Base-by-base conservation (phyloP, 2,888 invertebrate genomes). In the Epinotia brunnichana region DNA sequence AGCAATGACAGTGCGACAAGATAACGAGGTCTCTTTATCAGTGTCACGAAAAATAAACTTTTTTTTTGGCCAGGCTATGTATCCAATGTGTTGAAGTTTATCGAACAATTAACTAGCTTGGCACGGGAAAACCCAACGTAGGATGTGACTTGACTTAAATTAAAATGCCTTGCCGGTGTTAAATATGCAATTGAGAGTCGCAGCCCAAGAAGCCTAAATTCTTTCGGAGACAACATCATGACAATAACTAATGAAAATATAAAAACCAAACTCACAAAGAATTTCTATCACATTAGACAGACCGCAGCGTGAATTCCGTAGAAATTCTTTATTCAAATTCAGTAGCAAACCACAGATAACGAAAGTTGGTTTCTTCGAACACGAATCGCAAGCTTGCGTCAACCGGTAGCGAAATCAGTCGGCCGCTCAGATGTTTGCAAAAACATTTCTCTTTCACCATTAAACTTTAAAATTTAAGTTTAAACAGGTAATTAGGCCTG, bases 401-500 rank as follows among this genome's bases (percentile, higher is more conserved):
- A 67, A 59, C 67, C 82, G 81, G 85, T 85, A 85, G 85, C 85
- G 77, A 81, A 81, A 80, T 82, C 78, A 77, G 87, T 85, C 89
- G 91, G 90, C 81, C 82, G 83, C 80, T 87, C 76, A 80, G 81
- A 86, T 78, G 84, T 82, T 80, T 75, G 73, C 71, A 53, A 48
- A 64, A 77, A 80, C 89, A 88, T 90, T 90, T 91, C 87, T 56
- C 66, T 66, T 66, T 66, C 54, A 66, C 54, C 54, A 56, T 56
- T 66, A 80, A 82, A 82, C 83, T 87, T 90, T 84, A 84, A 83
- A 87, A 59, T 57, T 67, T 44, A 44, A 67, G 67, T 67, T 67
- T 67, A 90, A 91, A 90, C 90, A 91, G 92, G 89, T 92, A 91
- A 92, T 92, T 91, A 92, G 76, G 77, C 81, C 74, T 80, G 86